Base-by-base conservation (phyloP, 2,113 vertebrate genomes). In the Odocoileus hemionus region DNA sequence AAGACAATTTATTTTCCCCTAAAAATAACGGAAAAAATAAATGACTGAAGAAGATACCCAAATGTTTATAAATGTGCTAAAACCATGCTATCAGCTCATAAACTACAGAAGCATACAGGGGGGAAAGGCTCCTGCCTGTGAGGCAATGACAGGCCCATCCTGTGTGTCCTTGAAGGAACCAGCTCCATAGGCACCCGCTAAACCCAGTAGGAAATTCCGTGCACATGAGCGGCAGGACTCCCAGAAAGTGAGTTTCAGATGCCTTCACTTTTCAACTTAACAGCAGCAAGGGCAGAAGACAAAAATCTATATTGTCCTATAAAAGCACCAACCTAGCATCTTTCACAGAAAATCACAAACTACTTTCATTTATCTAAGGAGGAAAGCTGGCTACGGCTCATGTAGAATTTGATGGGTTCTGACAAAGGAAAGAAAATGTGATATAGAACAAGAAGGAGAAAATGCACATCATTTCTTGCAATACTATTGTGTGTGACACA, bases 1-100 rank as follows among this genome's bases (percentile, higher is more conserved):
- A 91, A 95, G 36, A 95, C n/a, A 5, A 74, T 96, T 86, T 93
- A 95, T 93, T 94, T 91, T 47, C 52, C 89, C 87, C 79, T 78
- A 86, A 96, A 96, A 95, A 93, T 93, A 97, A 94, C 86, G 33
- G 60, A 97, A 96, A 74, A 95, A 96, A 78, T 96, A 79, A 96
- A 87, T 96, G 92, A 74, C 79, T 15, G 3, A 19, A 89, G 82
- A 91, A 89, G 70, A 87, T 82, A 86, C 26, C 43, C 84, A 87
- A 74, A 94, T 86, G 78, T 94, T 95, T 94, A 83, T 86, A 83
- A 86, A 88, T 82, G 76, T 88, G 94, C 86, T 78, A 47, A 91
- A 96, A 74, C 30, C 52, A n/a, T 16, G 2, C 43, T 45, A 39
- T 79, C 91, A 43, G 93, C 64, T 91, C n/a, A 55, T 25, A 21